Conservation (phyloP, 53 echinoderm and acorn worm genomes). For the Temnopleurus reevesii region DNA sequence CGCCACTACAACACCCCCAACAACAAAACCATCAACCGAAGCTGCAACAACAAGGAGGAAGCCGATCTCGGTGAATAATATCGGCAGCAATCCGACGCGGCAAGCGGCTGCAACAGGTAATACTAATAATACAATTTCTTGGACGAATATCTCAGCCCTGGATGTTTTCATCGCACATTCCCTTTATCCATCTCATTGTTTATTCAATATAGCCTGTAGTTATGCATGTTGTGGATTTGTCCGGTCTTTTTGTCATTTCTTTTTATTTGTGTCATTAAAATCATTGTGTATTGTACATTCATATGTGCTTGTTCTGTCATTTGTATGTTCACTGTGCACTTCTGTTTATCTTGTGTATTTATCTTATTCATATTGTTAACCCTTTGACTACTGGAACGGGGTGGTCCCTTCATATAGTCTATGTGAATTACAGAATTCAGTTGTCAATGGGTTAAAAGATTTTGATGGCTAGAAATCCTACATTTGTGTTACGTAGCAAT, state of each 20-base stretch:
- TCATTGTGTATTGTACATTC: no score
- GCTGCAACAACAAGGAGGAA: not conserved
- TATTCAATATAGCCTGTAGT: not conserved
- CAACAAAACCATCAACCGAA: not conserved
- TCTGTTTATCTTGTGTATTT: no score
- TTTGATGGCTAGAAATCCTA: no score
- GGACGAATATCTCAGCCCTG: not conserved
- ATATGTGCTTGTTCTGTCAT: not conserved
- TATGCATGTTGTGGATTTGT: conserved; percentile 8
- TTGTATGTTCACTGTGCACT: not conserved
- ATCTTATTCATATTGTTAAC: no score
- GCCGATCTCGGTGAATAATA: not conserved
- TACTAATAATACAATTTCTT: not conserved
- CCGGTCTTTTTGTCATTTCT: not conserved
- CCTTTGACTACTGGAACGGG: no score
- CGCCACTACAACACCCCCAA: not conserved
- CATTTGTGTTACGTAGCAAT: no score
- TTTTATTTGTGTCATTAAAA: not conserved
- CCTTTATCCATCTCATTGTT: no score
- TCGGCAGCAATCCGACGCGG: not conserved
- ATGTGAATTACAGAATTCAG: no score
- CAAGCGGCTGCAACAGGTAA: not conserved
- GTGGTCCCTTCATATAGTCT: no score
- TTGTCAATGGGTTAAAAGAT: no score
- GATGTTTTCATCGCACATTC: not conserved